Evolutionary conservation across 2,113 vertebrate species (phyloP), one percentile per base, ranked within the genome.

Genomic region (Alectura lathami): DNA sequence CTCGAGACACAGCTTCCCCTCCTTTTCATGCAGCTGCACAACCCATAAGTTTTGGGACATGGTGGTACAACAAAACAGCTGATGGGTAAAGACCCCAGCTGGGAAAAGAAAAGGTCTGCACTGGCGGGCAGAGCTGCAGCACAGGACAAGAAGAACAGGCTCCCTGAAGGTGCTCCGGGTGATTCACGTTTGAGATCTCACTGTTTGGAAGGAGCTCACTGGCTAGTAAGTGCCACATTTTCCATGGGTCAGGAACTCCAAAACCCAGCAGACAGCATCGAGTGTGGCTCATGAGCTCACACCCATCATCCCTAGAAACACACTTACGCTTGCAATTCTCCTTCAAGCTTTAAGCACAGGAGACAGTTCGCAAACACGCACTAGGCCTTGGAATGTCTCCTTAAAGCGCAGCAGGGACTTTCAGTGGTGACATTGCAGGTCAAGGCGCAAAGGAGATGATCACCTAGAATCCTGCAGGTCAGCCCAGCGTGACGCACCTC

Each of bases 201-300:
- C 18, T 34, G 30, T 40, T 36, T 62, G 72, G 29, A 36, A 27
- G 22, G 3, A 11, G n/a, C 17, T 32, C 60, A 81, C 16, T 22
- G 36, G 21, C 51, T 74, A 87, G 62, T 24, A 73, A 87, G 43
- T 30, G 40, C 34, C 32, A 82, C 7, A 13, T 15, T 36, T 42
- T 74, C 34, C 38, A 9, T 17, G 27, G 13, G 42, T 32, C 40
- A 26, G 1, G 9, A 90, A 54, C 26, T 80, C 62, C 48, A 54
- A 83, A 60, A 34, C 1, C 3, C 22, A 72, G 53, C 22, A 60
- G 36, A 72, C 10, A 69, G n/a, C 4, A 43, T 5, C 2, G 0
- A 11, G 4, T 6, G 24, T 54, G 17, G 10, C 24, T 57, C 22
- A 15, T 5, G 26, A 88, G 27, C 29, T 92, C 0, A 0, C n/a